Evolutionary conservation across 2,797 vertebrate genomes (phyloP).

Genomic region (Merluccius polli): DNA sequence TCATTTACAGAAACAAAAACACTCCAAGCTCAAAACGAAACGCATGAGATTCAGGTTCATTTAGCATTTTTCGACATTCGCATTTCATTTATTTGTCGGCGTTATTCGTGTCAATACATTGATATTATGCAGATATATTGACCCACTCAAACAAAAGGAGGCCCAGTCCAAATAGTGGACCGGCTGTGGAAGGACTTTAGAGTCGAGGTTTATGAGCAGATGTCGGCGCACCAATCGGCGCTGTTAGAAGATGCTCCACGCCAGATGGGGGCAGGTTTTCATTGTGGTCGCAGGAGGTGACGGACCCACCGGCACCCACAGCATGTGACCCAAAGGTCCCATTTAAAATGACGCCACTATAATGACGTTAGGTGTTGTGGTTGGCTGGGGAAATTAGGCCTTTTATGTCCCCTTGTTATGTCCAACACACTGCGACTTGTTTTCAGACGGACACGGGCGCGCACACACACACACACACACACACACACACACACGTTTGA

Average conservation of each 20-base stretch:
- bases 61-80: background rate
- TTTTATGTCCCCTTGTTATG: background rate
- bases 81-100: background rate
- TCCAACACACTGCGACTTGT: background rate
- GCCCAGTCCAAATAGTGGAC: background rate
- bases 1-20: too few species aligned
- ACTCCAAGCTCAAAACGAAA: too few species aligned
- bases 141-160: background rate
- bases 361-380: too few species aligned
- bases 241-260: background rate
- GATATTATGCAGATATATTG: background rate
- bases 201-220: background rate
- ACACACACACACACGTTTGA: background rate
- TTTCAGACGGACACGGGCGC: background rate
- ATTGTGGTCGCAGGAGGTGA: background rate
- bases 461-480: background rate
- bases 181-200: background rate
- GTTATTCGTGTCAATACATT: background rate
- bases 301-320: background rate
- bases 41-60: background rate
- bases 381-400: background rate
- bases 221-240: background rate
- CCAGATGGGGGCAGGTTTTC: slow-evolving; percentile 1
- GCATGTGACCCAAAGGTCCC: background rate
- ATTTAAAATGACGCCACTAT: too few species aligned